Base-by-base conservation (phyloP, 2,797 vertebrate species). In the Chrysocyon brachyurus region DNA sequence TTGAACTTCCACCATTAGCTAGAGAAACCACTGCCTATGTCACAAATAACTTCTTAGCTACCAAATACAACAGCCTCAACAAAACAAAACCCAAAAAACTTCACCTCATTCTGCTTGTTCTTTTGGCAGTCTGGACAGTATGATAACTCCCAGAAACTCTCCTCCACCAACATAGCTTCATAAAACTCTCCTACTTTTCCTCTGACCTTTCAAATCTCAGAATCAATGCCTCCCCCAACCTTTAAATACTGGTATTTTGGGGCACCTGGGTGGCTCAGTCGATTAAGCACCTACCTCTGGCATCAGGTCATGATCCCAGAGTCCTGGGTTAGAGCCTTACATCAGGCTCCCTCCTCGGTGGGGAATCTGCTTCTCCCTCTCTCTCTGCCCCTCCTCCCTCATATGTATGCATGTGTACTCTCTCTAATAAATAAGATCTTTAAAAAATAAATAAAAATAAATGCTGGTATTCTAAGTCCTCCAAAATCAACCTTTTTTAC, bases 41-140 rank as follows among this genome's bases (percentile, higher is more conserved):
- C 61, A 94, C 82, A 95, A 88, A 95, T 89, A 83, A 88, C 56
- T 40, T 81, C 52, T 46, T 33, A 61, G 54, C 54, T 94, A 91
- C 26, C 78, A 97, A 93, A 85, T 59, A 84, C 1, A 81, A 26
- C 2, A 93, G 72, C 66, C 22, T 87, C 75, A 46, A 40, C 26
- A 82, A 24, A 66, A 59, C 49, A 75, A 68, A 87, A 66, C 72
- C 49, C 33, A 63, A 72, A 7, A 11, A 12, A 9, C 15, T 26
- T 46, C 46, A 28, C 22, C n/a, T 86, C n/a, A 64, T 78, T 11
- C 82, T 88, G 28, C n/a, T 90, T 46, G 66, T 75, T 90, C 36
- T 95, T 85, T 87, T 85, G 33, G 59, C 49, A 70, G 52, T 33
- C 91, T 92, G 64, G 21, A 79, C 87, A 82, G 59, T 90, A 77